Conservation (phyloP, 2,113 vertebrate genomes). For the Anoplopoma fimbria region DNA sequence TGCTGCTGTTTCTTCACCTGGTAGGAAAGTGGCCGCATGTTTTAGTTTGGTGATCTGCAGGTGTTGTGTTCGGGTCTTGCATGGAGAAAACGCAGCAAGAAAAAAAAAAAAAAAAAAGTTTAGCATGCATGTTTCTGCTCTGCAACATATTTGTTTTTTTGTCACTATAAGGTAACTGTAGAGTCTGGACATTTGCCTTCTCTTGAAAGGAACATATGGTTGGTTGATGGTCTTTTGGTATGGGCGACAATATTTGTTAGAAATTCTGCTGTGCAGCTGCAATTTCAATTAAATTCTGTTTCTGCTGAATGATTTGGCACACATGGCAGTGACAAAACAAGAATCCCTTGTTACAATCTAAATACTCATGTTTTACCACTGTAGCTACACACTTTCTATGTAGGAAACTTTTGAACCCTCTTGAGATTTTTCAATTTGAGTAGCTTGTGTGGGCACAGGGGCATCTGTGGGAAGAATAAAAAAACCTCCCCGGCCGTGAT, state of each 20-base stretch:
- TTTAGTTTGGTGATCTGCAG: neutral
- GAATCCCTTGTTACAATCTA: neutral
- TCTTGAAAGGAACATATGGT: conserved; percentile 39
- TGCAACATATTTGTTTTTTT: neutral
- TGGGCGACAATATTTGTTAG: neutral
- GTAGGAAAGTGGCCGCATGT: conserved; percentile 84
- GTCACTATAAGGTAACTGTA: neutral
- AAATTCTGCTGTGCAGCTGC: neutral
- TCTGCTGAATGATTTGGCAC: neutral
- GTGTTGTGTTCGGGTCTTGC: neutral
- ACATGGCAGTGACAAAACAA: neutral
- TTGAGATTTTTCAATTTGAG: conserved; percentile 11
- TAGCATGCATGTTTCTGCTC: conserved; percentile 35
- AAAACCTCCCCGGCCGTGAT: neutral
- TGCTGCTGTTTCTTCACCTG: conserved; percentile 87
- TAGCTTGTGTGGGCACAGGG: neutral
- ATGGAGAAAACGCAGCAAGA: neutral
- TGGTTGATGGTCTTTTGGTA: neutral
- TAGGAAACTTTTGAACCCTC: neutral
- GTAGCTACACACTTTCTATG: neutral
- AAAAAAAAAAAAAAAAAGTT: no score
- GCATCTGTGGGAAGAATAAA: neutral
- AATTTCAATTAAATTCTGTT: neutral
- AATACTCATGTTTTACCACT: neutral
- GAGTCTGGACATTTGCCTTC: conserved; percentile 78